Conservation (phyloP, 2,797 vertebrate species). For the Gobio occitaniae region DNA sequence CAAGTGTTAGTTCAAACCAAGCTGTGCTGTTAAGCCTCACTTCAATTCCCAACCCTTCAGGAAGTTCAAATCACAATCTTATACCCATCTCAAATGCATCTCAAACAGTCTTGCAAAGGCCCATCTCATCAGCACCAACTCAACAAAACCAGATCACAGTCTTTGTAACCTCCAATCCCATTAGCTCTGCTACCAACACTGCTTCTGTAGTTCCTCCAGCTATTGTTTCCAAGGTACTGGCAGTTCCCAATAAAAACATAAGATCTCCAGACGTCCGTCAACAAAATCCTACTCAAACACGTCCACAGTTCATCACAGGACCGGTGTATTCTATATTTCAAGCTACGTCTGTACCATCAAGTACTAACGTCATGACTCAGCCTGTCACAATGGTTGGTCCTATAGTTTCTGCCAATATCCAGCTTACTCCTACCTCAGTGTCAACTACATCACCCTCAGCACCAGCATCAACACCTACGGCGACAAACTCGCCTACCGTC, state of each 20-base stretch:
- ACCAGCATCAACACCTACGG: conserved; percentile 67
- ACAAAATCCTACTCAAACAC: conserved; percentile 75
- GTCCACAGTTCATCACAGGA: conserved; percentile 88
- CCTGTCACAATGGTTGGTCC: conserved; percentile 90
- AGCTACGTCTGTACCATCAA: conserved; percentile 86
- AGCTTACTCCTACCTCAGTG: conserved; percentile 77
- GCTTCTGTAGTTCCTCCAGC: conserved; percentile 84
- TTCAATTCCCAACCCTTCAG: conserved; percentile 52
- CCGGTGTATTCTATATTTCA: conserved; percentile 96
- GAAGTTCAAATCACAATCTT: conserved; percentile 66
- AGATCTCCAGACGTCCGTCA: conserved; percentile 85
- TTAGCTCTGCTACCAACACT: conserved; percentile 86
- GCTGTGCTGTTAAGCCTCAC: conserved; percentile 55
- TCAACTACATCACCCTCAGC: conserved; percentile 61
- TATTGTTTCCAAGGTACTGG: conserved; percentile 89
- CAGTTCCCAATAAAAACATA: conserved; percentile 87
- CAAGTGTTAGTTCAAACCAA: conserved; percentile 62
- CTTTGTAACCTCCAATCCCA: conserved; percentile 93
- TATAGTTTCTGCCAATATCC: conserved; percentile 90
- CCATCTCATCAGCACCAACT: conserved; percentile 85
- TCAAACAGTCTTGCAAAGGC: conserved; percentile 84
- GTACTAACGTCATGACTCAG: conserved; percentile 86
- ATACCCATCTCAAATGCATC: conserved; percentile 79
- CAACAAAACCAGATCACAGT: conserved; percentile 93
- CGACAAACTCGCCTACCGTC: conserved; percentile 70